Evolutionary conservation across 2,888 invertebrate species (phyloP), one percentile per base, ranked within the genome.

Genomic region (Lasioglossum calceatum): DNA sequence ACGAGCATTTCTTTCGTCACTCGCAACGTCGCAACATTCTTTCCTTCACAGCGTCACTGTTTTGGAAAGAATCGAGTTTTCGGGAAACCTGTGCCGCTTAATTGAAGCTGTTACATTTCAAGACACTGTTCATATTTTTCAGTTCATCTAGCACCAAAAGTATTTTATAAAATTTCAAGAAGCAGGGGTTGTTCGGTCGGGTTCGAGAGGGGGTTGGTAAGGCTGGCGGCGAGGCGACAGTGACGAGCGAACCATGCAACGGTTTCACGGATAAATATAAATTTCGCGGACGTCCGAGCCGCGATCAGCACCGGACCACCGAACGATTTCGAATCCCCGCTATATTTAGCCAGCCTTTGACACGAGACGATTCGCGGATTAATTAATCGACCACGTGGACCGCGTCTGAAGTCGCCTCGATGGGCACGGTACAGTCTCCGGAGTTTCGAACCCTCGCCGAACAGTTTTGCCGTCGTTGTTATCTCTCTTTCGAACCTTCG

Each of bases 271-370:
- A 82, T 84, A 84, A 84, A 84, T 84, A 77, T 84, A 81, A 84
- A 47, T 84, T 77, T 84, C 82, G 50, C 64, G 32, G n/a, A 58
- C 47, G 32, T 70, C 10, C 42, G 39, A 70, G 36, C 71, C 32
- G 27, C 76, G 19, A 44, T 19, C 27, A 19, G 58, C 32, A 10
- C 27, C 36, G 64, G 4, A n/a, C 42, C 73, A 58, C 10, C 84
- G 70, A 84, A 84, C 84, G 70, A 80, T 80, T 74, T 47, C 58
- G 42, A 80, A 77, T 86, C 58, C 47, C 42, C 27, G 36, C 67
- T 86, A 84, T 86, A 86, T 86, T 84, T 86, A 86, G 84, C 23
- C 14, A 74, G 54, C 84, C 85, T 84, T 86, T 86, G 84, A 79
- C 79, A 77, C 84, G 61, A 58, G 32, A 42, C 73, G 67, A 77